phyloP scores from a whole-genome alignment of 64 coral and sea anemone genomes.

The Astreopora myriophthalma region DNA sequence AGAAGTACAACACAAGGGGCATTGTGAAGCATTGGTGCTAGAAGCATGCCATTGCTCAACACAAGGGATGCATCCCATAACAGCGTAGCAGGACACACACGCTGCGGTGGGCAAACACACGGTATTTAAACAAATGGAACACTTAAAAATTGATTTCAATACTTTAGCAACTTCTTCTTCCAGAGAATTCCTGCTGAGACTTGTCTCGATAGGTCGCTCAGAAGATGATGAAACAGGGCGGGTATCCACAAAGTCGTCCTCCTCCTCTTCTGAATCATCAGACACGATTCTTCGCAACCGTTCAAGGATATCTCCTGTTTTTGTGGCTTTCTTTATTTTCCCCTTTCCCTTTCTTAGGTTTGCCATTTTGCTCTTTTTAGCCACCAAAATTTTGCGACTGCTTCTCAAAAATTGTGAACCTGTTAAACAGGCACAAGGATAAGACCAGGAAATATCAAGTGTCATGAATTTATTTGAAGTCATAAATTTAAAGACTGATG shows the following conservation, averaged over 20 bases:
- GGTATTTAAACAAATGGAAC: too few species aligned
- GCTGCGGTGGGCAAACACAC: too few species aligned
- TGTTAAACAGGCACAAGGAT: not conserved
- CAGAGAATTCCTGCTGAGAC: too few species aligned
- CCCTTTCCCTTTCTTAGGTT: constrained; percentile 5
- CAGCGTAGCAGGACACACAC: constrained; percentile 66
- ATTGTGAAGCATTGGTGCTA: constrained; percentile 13
- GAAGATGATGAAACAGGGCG: too few species aligned
- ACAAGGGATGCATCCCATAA: constrained; percentile 69
- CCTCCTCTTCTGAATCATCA: too few species aligned
- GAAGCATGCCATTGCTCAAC: constrained; percentile 64
- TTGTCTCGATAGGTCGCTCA: too few species aligned
- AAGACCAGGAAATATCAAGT: not conserved
- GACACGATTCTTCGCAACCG: not conserved
- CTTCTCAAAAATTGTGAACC: not conserved
- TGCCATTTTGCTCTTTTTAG: constrained; percentile 1
- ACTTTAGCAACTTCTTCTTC: too few species aligned
- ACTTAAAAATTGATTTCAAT: too few species aligned
- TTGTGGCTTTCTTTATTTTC: not conserved
- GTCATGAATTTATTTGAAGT: not conserved
- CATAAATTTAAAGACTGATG: not conserved
- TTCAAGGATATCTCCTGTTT: not conserved
- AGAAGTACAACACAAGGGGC: constrained; percentile 47
- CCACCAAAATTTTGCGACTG: not conserved
- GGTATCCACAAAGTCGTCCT: too few species aligned